Percentiles rank a stretch among this genome's conserved stretches.
phyloP scores from a whole-genome alignment of 2,113 vertebrate species.

The Xenus cinereus region DNA sequence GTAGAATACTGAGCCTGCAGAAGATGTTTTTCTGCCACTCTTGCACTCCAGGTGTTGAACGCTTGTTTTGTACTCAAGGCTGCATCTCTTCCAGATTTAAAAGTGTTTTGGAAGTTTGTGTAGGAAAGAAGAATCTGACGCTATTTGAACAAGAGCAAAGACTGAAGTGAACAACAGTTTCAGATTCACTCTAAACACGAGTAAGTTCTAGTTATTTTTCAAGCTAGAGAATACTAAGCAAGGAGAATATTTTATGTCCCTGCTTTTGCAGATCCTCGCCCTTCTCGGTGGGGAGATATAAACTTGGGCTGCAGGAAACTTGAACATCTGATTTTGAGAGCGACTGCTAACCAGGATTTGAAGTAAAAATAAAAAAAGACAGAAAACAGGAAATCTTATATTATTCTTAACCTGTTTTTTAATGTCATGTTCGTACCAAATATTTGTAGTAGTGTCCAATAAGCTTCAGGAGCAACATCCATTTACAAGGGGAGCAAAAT shows the following conservation, averaged over 20 bases:
- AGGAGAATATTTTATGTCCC: neutral
- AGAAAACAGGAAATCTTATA: neutral
- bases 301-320: neutral
- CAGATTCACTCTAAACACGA: neutral
- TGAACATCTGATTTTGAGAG: neutral
- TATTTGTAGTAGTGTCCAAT: neutral
- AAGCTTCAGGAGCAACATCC: neutral
- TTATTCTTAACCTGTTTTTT: neutral
- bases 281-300: neutral
- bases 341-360: neutral
- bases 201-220: neutral
- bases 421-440: neutral
- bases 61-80: neutral
- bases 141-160: neutral
- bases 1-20: neutral
- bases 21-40: neutral
- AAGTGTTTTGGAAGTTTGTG: neutral
- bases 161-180: neutral
- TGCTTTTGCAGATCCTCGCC: neutral
- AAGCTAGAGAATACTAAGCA: neutral
- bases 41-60: neutral
- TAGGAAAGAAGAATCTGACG: neutral
- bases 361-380: neutral
- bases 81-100: neutral
- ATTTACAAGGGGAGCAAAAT: neutral